phyloP scores from a whole-genome alignment of 1,140 invertebrate genomes.

The Psix sp. region DNA sequence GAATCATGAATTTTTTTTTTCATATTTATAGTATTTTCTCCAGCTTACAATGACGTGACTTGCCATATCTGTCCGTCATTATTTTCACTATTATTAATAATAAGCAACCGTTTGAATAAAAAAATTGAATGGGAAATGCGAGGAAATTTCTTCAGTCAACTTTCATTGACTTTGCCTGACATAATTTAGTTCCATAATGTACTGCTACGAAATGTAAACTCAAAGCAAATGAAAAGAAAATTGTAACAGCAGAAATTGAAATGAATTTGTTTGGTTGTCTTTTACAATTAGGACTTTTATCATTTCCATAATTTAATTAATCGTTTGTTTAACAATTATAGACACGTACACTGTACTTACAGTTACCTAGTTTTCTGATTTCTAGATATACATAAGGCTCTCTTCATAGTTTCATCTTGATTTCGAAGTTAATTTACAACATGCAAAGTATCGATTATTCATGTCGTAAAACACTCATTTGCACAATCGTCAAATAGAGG shows the following conservation, averaged over 20 bases:
- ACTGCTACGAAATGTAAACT: too few species aligned
- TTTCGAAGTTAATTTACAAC: conserved; percentile 23
- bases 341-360: conserved; percentile 6
- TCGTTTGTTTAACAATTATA: conserved; percentile 9
- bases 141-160: not conserved
- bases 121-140: not conserved
- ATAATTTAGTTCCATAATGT: too few species aligned
- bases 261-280: too few species aligned
- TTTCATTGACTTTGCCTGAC: too few species aligned
- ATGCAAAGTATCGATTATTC: conserved; percentile 29
- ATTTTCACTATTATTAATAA: conserved; percentile 8
- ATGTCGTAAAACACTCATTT: conserved; percentile 27
- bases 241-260: too few species aligned
- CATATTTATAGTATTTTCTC: conserved; percentile 22
- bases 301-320: not conserved
- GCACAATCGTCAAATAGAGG: conserved; percentile 21
- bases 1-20: too few species aligned
- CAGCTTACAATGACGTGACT: conserved; percentile 3
- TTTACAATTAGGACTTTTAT: not conserved
- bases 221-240: too few species aligned
- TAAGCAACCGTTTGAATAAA: conserved; percentile 1
- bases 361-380: conserved; percentile 18
- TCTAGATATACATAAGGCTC: conserved; percentile 3
- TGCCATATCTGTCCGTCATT: not conserved
- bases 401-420: conserved; percentile 24